These are phyloP conservation scores for Chaetodon trifasciatus DNA, from an alignment of 2,797 vertebrate genomes.

Conservation along the genomic window DNA sequence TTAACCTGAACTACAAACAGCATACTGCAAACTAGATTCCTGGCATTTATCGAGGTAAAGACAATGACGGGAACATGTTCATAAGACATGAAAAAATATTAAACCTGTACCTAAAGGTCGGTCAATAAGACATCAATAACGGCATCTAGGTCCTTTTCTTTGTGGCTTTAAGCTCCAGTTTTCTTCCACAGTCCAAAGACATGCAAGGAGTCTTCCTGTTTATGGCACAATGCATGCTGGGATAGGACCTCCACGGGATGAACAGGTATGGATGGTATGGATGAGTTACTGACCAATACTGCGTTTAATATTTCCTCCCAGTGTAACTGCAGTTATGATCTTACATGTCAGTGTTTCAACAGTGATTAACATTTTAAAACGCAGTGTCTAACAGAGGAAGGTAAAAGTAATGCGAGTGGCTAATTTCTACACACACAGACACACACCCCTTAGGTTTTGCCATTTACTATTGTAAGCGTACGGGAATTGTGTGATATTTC, in stretches of 20 bases:
- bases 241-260: not conserved
- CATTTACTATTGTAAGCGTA: not conserved
- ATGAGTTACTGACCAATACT: not conserved
- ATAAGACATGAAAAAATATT: not conserved
- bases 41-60: constrained; percentile 4
- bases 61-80: not conserved
- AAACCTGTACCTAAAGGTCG: not conserved
- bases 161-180: constrained; percentile 3
- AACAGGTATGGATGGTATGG: not conserved
- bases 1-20: not conserved
- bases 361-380: not conserved
- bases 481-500: not conserved
- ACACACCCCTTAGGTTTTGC: not conserved
- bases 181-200: constrained; percentile 4
- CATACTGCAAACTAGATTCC: not conserved
- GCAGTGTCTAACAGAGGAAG: not conserved
- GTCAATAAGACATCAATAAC: not conserved
- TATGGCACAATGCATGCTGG: constrained; percentile 11
- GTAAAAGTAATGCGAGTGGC: not conserved
- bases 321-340: not conserved
- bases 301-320: constrained; percentile 1
- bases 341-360: not conserved
- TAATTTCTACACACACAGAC: not conserved
- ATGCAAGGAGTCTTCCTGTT: constrained; percentile 10
- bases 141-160: not conserved